Evolutionary conservation across 2,113 vertebrate species (phyloP), one percentile per base, ranked within the genome.

Genomic region (Aix galericulata): DNA sequence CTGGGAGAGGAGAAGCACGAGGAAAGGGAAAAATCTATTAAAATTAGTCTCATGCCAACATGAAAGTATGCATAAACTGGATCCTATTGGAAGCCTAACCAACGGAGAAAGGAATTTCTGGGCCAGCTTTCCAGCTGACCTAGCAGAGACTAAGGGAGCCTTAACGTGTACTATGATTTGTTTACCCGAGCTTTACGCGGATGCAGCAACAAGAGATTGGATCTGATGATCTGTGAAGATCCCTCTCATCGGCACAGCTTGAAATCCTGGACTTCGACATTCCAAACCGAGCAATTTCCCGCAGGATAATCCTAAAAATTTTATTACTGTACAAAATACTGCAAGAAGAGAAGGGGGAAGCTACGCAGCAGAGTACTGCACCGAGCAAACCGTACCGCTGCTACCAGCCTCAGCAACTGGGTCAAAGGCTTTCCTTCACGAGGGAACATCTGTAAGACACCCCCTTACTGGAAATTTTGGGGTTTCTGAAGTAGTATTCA

Each of bases 61-160:
- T 31, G 81, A 76, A 89, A 93, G 69, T 55, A 88, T 83, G 94
- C 73, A 77, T 75, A 78, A 77, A 60, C 64, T 75, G 5, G 23
- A 50, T 67, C 68, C 23, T 36, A 15, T 69, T 31, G 80, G 86
- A 86, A 79, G 88, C 76, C 91, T 38, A 87, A 85, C 78, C 85
- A 63, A 5, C 26, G 77, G 80, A 71, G 82, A 55, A 85, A 40
- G 63, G 82, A 34, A 69, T 92, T 94, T 90, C 92, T 94, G 76
- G 68, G 88, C 78, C 92, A 95, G 95, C 86, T 92, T 96, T 95
- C 92, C 29, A 0, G 82, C 18, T 92, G 92, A 95, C 92, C 91
- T 83, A 36, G 94, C 91, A 86, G 76, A 93, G 86, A 96, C 83
- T 74, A 42, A 83, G 71, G 85, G 20, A 91, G 50, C 73, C 76